These are phyloP conservation scores for Thalassophryne amazonica DNA, from an alignment of 2,797 vertebrate species.

Conservation along the genomic window DNA sequence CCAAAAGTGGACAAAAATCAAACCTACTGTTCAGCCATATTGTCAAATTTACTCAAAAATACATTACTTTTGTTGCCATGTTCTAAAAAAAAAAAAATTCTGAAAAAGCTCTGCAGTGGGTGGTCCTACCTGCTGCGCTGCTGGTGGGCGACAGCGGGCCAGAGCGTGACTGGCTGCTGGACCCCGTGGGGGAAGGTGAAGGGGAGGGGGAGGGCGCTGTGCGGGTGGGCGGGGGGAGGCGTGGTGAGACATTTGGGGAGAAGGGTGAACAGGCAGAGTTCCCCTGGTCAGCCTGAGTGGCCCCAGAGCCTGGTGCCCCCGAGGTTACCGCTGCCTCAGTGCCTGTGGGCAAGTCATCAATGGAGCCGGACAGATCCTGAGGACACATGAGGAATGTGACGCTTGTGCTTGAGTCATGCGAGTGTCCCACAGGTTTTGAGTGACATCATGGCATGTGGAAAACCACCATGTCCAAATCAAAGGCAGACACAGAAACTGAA, in stretches of 20 bases:
- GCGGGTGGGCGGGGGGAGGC: slow-evolving; percentile 82
- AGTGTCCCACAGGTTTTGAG: too few relatives aligned
- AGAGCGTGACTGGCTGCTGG: slow-evolving; percentile 87
- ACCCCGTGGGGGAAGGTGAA: slow-evolving; percentile 87
- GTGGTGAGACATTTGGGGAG: slow-evolving; percentile 91
- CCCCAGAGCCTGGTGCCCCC: slow-evolving; percentile 87
- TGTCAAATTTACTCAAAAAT: too few relatives aligned
- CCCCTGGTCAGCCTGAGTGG: slow-evolving; percentile 90
- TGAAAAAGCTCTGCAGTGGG: too few relatives aligned
- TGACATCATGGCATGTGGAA: too few relatives aligned
- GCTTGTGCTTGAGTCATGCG: neutral
- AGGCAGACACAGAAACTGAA: too few relatives aligned
- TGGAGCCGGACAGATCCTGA: slow-evolving; percentile 93
- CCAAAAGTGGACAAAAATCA: slow-evolving; percentile 2
- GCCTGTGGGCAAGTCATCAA: slow-evolving; percentile 92
- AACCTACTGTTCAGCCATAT: too few relatives aligned
- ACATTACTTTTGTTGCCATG: too few relatives aligned
- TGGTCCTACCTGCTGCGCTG: slow-evolving; percentile 83
- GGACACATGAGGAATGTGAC: neutral
- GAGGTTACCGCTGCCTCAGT: slow-evolving; percentile 90
- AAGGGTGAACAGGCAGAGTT: slow-evolving; percentile 91
- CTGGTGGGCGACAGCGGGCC: slow-evolving; percentile 89
- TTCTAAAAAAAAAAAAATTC: too few relatives aligned
- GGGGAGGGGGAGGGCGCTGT: slow-evolving; percentile 87
- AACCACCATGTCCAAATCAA: too few relatives aligned